These are phyloP conservation scores for Passer montanus DNA, from an alignment of 2,113 vertebrate genomes.

Conservation along the genomic window DNA sequence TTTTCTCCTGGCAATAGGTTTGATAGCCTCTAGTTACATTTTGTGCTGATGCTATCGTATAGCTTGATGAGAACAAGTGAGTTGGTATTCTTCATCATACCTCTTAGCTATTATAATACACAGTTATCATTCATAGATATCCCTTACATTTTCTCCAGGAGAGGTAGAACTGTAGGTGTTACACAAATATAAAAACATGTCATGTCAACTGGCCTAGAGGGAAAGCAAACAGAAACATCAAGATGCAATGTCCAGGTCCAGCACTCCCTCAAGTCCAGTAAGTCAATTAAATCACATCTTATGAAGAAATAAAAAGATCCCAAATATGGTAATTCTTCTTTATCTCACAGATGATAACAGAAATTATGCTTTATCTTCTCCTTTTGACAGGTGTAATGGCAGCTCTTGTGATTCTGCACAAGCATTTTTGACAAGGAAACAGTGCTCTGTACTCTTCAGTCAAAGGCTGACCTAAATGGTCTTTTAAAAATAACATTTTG, in stretches of 20 bases:
- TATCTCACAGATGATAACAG: neutral
- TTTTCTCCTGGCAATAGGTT: neutral
- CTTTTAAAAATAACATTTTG: neutral
- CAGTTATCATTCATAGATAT: neutral
- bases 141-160: neutral
- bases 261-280: neutral
- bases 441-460: neutral
- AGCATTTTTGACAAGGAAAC: neutral
- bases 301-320: neutral
- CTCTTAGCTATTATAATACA: neutral
- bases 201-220: neutral
- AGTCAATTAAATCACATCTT: neutral
- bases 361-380: neutral
- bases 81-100: neutral
- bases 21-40: neutral
- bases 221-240: neutral
- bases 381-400: neutral
- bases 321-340: neutral
- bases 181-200: neutral
- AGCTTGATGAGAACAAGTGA: neutral
- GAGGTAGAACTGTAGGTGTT: neutral
- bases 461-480: neutral
- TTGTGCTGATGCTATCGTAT: neutral
- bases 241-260: neutral
- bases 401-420: neutral